Evolutionary conservation across 1,140 invertebrate species (phyloP), one percentile per base, ranked within the genome.

Genomic region (Eupristina koningsbergeri): DNA sequence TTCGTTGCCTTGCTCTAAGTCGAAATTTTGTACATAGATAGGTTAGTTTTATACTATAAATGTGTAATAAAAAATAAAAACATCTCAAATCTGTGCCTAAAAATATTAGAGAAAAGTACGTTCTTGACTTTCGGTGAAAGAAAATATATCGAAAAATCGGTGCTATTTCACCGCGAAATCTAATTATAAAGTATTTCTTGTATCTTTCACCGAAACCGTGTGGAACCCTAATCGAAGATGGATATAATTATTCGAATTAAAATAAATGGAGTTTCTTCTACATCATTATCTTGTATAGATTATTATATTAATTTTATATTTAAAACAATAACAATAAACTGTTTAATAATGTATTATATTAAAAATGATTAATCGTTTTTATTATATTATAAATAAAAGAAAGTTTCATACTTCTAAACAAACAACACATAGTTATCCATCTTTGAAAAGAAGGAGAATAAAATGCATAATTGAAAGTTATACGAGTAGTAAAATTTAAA

Each of bases 1-100:
- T 73, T n/a, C 64, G 50, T 61, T 2, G 71, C 47, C 45, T 80
- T 84, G 77, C 64, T 64, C 71, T 81, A 34, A 47, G 74, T 81
- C 78, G 73, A 86, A 84, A 79, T 83, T 85, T 85, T 90, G 89
- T 90, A 90, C 86, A 90, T 90, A 90, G 86, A 84, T 90, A 90
- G 88, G 85, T 85, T 90, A 90, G 87, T 90, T 90, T 89, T 90
- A 80, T 90, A 90, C 86, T 86, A 86, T 88, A 85, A 73, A 77
- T 73, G 53, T 73, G 76, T 50, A 84, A 88, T 79, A 64, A 63
- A 77, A n/a, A 61, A 9, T 58, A 75, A 83, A 71, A 74, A 58
- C 83, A 81, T 78, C 47, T 83, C 74, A 53, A 84, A 79, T 84
- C 22, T 74, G 82, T 84, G 82, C 82, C 82, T 84, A 74, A 84